Percentiles rank a stretch among this genome's conserved stretches.
Evolutionary conservation across 2,113 vertebrate genomes (phyloP).

Genomic region (Sakesphorus luctuosus): DNA sequence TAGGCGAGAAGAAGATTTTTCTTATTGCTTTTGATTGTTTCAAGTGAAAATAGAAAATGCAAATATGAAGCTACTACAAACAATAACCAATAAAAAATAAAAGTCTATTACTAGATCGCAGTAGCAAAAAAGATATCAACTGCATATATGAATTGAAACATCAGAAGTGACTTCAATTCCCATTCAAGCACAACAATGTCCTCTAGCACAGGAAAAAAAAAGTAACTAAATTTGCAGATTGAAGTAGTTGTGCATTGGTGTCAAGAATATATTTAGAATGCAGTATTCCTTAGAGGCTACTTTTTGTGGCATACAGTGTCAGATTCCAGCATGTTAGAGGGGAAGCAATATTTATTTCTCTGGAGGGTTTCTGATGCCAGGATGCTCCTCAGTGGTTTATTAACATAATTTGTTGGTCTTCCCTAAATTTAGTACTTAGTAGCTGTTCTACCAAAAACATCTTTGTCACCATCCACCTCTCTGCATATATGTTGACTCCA

Average conservation of each 20-base stretch:
- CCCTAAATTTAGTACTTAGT: neutral
- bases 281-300: constrained; percentile 6
- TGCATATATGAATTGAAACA: neutral
- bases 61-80: neutral
- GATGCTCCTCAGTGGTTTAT: neutral
- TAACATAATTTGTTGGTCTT: neutral
- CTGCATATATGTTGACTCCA: neutral
- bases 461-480: neutral
- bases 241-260: constrained; percentile 22
- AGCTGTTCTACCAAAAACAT: neutral
- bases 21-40: neutral
- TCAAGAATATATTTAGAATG: constrained; percentile 39
- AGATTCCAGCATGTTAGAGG: neutral
- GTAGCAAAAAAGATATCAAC: neutral
- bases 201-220: neutral
- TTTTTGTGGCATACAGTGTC: constrained; percentile 10
- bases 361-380: neutral
- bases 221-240: constrained; percentile 13
- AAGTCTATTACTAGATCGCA: neutral
- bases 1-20: neutral
- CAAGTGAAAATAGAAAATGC: neutral
- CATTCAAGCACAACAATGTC: constrained; percentile 27
- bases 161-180: constrained; percentile 10
- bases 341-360: neutral
- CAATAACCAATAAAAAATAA: neutral